These are phyloP conservation scores for Aquatica leii DNA, from an alignment of 2,888 invertebrate species.

Conservation along the genomic window DNA sequence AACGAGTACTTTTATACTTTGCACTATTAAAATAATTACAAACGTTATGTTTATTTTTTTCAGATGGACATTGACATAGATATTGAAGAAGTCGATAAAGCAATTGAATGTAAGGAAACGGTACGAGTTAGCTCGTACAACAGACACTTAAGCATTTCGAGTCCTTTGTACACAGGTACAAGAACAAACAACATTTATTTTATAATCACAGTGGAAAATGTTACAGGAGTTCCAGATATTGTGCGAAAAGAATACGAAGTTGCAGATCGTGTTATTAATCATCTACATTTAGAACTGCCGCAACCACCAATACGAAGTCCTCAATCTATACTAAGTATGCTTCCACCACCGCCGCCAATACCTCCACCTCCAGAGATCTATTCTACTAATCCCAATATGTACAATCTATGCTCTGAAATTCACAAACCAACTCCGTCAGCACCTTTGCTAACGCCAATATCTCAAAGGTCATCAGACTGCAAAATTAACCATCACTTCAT, in stretches of 20 bases:
- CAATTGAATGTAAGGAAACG: constrained; percentile 55
- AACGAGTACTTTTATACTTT: too few species aligned
- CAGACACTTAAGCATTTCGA: constrained; percentile 60
- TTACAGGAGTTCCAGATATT: constrained; percentile 69
- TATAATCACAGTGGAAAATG: neutral
- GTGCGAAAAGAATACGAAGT: constrained; percentile 69
- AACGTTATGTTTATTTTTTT: too few species aligned
- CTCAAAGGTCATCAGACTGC: constrained; percentile 56
- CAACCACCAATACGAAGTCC: constrained; percentile 59
- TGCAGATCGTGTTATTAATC: constrained; percentile 60
- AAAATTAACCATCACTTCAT: constrained; percentile 57
- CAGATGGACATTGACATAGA: constrained; percentile 19
- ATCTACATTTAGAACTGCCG: constrained; percentile 49
- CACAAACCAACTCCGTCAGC: constrained; percentile 49
- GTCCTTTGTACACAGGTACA: constrained; percentile 67
- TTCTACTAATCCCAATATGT: constrained; percentile 54
- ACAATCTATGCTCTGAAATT: constrained; percentile 41
- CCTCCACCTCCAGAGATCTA: constrained; percentile 75
- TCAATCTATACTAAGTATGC: constrained; percentile 65
- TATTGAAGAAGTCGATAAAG: constrained; percentile 52
- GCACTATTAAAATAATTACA: too few species aligned
- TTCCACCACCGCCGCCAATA: constrained; percentile 69
- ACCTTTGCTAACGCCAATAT: constrained; percentile 53
- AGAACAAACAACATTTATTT: neutral
- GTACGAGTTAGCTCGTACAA: constrained; percentile 52